Base-by-base conservation (phyloP, 2,888 invertebrate genomes). In the Callyntrura guangdongensis region DNA sequence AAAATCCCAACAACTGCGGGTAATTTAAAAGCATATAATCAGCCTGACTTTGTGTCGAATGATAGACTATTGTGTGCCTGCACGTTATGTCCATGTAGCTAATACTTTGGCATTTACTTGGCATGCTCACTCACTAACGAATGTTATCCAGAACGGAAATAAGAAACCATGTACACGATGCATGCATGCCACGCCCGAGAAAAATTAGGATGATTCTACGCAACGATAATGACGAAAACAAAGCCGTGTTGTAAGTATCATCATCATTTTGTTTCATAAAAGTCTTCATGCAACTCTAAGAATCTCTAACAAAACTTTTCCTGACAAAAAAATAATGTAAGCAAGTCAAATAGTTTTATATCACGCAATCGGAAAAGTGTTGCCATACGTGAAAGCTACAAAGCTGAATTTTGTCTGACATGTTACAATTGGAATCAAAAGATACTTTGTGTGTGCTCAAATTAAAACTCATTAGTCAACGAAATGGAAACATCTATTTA, bases 401-500 rank as follows among this genome's bases (percentile, higher is more conserved):
- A 47, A 47, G 11, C 5, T 47, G 47, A 47, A 47, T 47, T 8
- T 47, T 8, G 5, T 47, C 6, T 47, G 47, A 5, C 47, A 14
- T 61, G 47, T 47, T n/a, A n/a, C n/a, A n/a, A n/a, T n/a, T n/a
- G n/a, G 47, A 47, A 11, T 47, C 47, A 47, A 47, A 47, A 47
- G 47, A 47, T 47, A 47, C 47, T 5, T 47, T 47, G n/a, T 25
- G 14, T 84, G n/a, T 56, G 27, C 2, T 83, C 27, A n/a, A 61
- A 61, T 61, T 82, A 47, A 82, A 25, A 14, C 83, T 84, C 83
- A 84, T 84, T 84, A 84, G 83, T 84, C 20, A 64, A 53, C 14
- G 14, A 53, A 14, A 53, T 53, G n/a, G n/a, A n/a, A n/a, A n/a
- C n/a, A n/a, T n/a, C n/a, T n/a, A n/a, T n/a, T n/a, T n/a, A n/a